Evolutionary conservation across 2,113 vertebrate species (phyloP).

Genomic region (Agelaius phoeniceus): DNA sequence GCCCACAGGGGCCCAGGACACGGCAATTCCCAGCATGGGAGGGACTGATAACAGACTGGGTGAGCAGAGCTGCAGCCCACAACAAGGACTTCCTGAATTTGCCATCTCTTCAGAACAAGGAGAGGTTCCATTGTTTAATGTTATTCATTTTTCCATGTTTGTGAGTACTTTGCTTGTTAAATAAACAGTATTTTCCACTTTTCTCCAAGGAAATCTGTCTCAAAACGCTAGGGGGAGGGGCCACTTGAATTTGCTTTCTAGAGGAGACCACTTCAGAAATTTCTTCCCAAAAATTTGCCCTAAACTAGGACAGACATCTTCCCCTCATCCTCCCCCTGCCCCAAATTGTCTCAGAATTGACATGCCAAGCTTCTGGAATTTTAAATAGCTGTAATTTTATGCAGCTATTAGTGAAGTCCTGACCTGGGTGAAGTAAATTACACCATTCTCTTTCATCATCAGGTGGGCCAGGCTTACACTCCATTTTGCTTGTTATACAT

Average conservation of each 20-base stretch:
- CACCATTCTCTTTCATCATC: not conserved
- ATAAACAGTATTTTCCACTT: not conserved
- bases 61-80: not conserved
- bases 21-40: not conserved
- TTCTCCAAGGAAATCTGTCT: not conserved
- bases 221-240: not conserved
- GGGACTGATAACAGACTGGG: not conserved
- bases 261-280: not conserved
- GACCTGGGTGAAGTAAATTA: not conserved
- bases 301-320: not conserved
- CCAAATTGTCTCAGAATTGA: not conserved
- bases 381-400: not conserved
- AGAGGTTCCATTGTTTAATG: not conserved
- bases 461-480: not conserved
- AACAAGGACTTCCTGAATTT: not conserved
- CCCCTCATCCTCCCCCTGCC: accelerated
- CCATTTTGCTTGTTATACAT: not conserved
- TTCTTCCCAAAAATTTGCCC: not conserved
- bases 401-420: not conserved
- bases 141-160: not conserved
- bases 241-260: not conserved
- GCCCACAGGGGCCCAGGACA: not conserved
- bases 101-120: not conserved
- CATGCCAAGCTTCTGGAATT: not conserved
- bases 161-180: not conserved